These are phyloP conservation scores for Tubulanus polymorphus DNA, from an alignment of 2,888 invertebrate species.

Conservation along the genomic window DNA sequence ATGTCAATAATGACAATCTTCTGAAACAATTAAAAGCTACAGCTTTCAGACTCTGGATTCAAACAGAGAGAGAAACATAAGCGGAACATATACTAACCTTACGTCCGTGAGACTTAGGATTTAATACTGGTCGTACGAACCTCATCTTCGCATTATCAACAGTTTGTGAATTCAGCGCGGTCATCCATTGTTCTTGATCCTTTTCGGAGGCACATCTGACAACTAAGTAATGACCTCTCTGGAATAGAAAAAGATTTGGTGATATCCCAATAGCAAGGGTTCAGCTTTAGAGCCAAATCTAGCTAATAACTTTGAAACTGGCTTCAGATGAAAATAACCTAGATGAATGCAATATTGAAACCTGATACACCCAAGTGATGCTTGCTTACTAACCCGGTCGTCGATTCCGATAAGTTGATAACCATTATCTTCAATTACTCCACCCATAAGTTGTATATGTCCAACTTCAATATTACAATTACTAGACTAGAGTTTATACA, in stretches of 20 bases:
- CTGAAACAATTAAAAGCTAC: constrained; percentile 31
- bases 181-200: constrained; percentile 57
- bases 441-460: constrained; percentile 57
- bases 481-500: constrained; percentile 41
- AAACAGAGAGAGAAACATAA: neutral
- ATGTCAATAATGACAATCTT: constrained; percentile 59
- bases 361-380: neutral
- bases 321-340: neutral
- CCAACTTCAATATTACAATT: constrained; percentile 53
- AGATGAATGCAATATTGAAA: neutral
- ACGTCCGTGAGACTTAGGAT: constrained; percentile 26
- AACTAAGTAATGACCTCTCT: constrained; percentile 58
- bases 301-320: too few relatives aligned
- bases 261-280: too few relatives aligned
- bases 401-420: constrained; percentile 56
- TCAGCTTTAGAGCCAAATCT: too few relatives aligned
- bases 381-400: constrained; percentile 56
- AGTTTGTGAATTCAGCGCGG: constrained; percentile 57
- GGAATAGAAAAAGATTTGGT: constrained; percentile 18
- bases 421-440: constrained; percentile 56
- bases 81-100: constrained; percentile 25
- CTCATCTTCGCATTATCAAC: constrained; percentile 53
- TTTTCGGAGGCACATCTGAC: constrained; percentile 54
- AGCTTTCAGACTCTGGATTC: neutral
- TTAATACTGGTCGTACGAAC: constrained; percentile 56